phyloP scores from a whole-genome alignment of 2,113 vertebrate genomes.

The Otis tarda region DNA sequence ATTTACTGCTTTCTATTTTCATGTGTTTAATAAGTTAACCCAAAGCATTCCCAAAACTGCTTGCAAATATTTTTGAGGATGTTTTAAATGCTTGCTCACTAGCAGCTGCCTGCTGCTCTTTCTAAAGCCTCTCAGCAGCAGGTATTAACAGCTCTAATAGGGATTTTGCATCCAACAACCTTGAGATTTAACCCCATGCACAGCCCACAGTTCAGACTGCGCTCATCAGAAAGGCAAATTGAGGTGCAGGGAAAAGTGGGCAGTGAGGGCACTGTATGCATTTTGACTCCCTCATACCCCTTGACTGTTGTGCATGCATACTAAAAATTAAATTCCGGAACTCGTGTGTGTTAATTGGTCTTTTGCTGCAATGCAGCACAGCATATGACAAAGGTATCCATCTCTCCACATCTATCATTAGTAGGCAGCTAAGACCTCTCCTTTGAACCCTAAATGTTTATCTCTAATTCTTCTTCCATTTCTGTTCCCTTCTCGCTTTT shows the following conservation, averaged over 20 bases:
- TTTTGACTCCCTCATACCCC: not conserved
- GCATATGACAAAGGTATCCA: not conserved
- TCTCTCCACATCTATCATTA: not conserved
- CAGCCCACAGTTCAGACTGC: not conserved
- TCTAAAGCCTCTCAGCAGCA: not conserved
- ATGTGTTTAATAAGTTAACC: not conserved
- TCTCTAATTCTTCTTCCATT: not conserved
- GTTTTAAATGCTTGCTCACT: not conserved
- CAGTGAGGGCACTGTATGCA: rapidly evolving
- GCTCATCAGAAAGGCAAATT: not conserved
- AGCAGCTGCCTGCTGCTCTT: not conserved
- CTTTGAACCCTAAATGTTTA: not conserved
- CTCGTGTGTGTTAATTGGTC: not conserved
- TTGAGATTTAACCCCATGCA: not conserved
- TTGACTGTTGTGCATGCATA: not conserved
- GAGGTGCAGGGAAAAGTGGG: not conserved
- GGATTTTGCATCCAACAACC: not conserved
- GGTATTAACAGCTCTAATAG: not conserved
- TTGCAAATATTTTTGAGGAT: not conserved
- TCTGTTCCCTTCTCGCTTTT: not conserved
- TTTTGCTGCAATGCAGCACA: not conserved
- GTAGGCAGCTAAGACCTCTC: not conserved
- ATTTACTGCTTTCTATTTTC: not conserved
- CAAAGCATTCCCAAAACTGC: not conserved
- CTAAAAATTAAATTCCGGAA: not conserved